A percentile compares a stretch with the other conserved stretches of the same genome.
These are phyloP conservation scores for Diogma glabrata DNA, from an alignment of 2,888 invertebrate genomes.

Conservation along the genomic window DNA sequence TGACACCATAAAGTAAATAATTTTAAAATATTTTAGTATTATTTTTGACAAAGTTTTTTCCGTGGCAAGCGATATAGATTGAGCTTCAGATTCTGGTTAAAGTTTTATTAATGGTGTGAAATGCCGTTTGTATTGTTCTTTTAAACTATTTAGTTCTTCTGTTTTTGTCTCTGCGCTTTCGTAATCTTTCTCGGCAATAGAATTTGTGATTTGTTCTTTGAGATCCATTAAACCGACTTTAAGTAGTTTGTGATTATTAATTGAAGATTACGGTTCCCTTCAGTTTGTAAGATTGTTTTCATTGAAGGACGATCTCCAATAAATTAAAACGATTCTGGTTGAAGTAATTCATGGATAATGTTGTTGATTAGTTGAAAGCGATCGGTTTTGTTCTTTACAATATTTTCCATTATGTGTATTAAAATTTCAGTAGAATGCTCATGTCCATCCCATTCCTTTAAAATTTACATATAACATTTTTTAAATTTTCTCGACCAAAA, in stretches of 20 bases:
- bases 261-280: slow-evolving; percentile 34
- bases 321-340: slow-evolving; percentile 39
- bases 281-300: slow-evolving; percentile 37
- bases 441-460: slow-evolving; percentile 39
- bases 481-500: too few relatives aligned
- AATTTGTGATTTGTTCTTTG: slow-evolving; percentile 46
- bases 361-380: slow-evolving; percentile 43
- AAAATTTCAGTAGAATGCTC: slow-evolving; percentile 33
- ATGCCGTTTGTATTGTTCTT: slow-evolving; percentile 29
- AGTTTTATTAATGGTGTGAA: slow-evolving; percentile 27
- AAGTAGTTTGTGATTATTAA: slow-evolving; percentile 43
- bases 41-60: slow-evolving; percentile 35
- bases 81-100: slow-evolving; percentile 14
- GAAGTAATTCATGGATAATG: slow-evolving; percentile 46
- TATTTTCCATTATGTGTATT: slow-evolving; percentile 35
- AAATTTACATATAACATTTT: slow-evolving; percentile 40
- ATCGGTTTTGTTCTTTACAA: slow-evolving; percentile 35
- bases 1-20: slow-evolving; percentile 43
- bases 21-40: slow-evolving; percentile 44
- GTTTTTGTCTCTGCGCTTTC: slow-evolving; percentile 44
- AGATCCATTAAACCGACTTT: slow-evolving; percentile 45
- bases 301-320: slow-evolving; percentile 30
- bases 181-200: slow-evolving; percentile 44
- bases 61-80: slow-evolving; percentile 22
- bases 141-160: slow-evolving; percentile 35